phyloP scores from a whole-genome alignment of 2,888 invertebrate species.

The Pseudeuparius sepicola region DNA sequence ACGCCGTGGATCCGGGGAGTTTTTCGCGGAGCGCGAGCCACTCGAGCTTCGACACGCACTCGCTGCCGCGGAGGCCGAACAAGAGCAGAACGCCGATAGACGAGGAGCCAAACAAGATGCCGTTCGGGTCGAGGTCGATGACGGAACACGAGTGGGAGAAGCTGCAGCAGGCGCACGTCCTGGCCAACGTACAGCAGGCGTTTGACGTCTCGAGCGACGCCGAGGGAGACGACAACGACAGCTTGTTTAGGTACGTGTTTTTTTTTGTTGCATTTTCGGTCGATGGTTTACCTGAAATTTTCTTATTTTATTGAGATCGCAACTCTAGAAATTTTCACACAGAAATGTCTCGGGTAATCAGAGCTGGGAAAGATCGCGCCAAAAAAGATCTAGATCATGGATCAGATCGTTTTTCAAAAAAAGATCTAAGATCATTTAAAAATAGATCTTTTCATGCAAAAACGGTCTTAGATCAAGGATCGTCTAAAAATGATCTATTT shows the following conservation, averaged over 20 bases:
- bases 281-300: too few species aligned
- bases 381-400: too few species aligned
- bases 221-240: slow-evolving; percentile 67
- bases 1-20: slow-evolving; percentile 49
- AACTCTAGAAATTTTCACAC: too few species aligned
- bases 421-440: too few species aligned
- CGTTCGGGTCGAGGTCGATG: slow-evolving; percentile 43
- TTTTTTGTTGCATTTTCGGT: too few species aligned
- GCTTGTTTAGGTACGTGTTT: slow-evolving; percentile 45
- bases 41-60: slow-evolving; percentile 70
- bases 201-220: slow-evolving; percentile 85
- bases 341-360: too few species aligned
- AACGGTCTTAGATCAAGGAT: too few species aligned
- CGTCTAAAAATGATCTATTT: too few species aligned
- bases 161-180: slow-evolving; percentile 57
- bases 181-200: slow-evolving; percentile 86
- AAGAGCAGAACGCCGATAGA: slow-evolving; percentile 52
- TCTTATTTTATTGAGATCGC: too few species aligned
- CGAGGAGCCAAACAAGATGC: slow-evolving; percentile 47
- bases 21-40: slow-evolving; percentile 67
- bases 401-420: too few species aligned
- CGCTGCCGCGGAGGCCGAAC: slow-evolving; percentile 50
- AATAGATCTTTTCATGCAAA: too few species aligned
- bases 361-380: too few species aligned
- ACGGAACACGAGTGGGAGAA: slow-evolving; percentile 87